Conservation (phyloP, 2,888 invertebrate genomes). For the Octonoba sinensis region DNA sequence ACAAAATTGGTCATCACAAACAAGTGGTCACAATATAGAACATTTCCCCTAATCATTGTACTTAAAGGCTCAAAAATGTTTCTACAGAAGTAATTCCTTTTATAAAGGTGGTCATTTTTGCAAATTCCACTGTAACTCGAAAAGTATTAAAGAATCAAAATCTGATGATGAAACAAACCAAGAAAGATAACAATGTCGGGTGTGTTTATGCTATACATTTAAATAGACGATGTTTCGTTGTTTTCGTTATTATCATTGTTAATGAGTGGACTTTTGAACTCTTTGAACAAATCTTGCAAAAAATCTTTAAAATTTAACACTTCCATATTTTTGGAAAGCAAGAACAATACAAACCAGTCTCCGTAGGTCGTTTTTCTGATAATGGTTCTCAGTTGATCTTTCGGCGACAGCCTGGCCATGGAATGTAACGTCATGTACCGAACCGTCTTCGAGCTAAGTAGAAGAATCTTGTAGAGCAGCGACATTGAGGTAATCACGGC, state of each 20-base stretch:
- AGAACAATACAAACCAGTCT: conserved; percentile 66
- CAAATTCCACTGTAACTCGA: background rate
- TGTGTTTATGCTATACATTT: background rate
- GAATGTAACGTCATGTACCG: conserved; percentile 44
- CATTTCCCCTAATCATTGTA: too few relatives aligned
- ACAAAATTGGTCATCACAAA: too few relatives aligned
- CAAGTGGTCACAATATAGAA: too few relatives aligned
- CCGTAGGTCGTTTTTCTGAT: conserved; percentile 52
- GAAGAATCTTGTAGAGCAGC: conserved; percentile 66
- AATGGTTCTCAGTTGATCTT: conserved; percentile 37
- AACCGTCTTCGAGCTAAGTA: conserved; percentile 48
- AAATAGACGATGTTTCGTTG: background rate
- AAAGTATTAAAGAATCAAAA: background rate
- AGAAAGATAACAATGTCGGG: background rate
- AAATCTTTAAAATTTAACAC: conserved; percentile 73
- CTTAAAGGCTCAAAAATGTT: too few relatives aligned
- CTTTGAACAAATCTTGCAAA: conserved; percentile 85
- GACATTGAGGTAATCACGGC: conserved; percentile 58
- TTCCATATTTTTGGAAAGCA: conserved; percentile 55
- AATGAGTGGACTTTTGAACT: conserved; percentile 81
- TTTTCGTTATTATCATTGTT: conserved; percentile 31
- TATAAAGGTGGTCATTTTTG: too few relatives aligned
- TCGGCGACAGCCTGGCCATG: conserved; percentile 32
- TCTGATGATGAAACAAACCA: background rate
- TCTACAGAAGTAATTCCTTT: too few relatives aligned